Evolutionary conservation across 2,113 vertebrate species (phyloP).

Genomic region (Garra rufa): DNA sequence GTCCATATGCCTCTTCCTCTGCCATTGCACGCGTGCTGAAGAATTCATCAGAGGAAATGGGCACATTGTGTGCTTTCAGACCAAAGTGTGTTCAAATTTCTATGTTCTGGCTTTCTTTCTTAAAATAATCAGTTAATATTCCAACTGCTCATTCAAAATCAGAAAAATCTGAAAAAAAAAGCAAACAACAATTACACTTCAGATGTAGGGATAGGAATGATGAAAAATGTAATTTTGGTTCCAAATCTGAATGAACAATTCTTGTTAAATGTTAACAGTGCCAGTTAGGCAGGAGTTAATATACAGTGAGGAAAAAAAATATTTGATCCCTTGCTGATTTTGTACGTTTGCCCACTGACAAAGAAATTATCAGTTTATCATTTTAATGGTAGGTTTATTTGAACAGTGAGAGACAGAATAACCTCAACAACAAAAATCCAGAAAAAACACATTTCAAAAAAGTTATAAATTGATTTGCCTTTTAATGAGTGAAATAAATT

Average conservation of each 20-base stretch:
- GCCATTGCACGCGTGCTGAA: conserved; percentile 13
- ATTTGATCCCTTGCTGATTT: no score
- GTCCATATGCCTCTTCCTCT: conserved; percentile 41
- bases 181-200: not conserved
- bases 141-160: not conserved
- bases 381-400: no score
- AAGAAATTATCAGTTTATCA: no score
- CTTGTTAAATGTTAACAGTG: not conserved
- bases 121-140: not conserved
- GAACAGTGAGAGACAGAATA: no score
- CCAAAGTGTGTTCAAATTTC: not conserved
- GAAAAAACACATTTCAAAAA: no score
- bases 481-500: no score
- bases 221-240: not conserved
- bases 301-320: no score
- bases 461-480: no score
- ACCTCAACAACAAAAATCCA: no score
- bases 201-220: not conserved
- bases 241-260: no score
- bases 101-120: conserved; percentile 2
- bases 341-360: no score
- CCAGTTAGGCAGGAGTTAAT: not conserved
- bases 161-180: no score
- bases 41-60: conserved; percentile 30
- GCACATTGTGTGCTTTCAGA: not conserved